Percentiles rank a stretch among this genome's conserved stretches.
phyloP scores from a whole-genome alignment of 2,113 vertebrate species.

The Hiodon alosoides region DNA sequence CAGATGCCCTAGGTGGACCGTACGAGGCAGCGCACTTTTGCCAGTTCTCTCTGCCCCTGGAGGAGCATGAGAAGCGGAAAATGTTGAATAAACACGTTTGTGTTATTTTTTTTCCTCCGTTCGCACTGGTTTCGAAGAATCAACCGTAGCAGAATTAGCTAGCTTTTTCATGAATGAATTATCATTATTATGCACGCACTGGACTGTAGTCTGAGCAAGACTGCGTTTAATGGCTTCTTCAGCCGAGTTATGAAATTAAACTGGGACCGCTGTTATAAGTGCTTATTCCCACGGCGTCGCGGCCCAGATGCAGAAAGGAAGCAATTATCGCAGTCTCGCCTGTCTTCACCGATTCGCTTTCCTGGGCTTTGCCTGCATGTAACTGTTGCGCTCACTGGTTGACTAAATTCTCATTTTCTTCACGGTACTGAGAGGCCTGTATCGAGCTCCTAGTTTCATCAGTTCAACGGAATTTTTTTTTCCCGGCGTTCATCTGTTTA shows the following conservation, averaged over 20 bases:
- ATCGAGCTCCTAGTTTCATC: no score
- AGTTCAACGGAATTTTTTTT: no score
- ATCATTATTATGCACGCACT: background rate
- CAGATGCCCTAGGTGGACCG: no score
- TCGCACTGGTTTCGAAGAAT: background rate
- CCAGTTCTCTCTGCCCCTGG: no score
- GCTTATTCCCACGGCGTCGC: background rate
- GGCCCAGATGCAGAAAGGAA: constrained; percentile 22
- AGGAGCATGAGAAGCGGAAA: no score
- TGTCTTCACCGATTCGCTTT: constrained; percentile 10
- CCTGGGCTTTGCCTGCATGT: constrained; percentile 17
- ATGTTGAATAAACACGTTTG: no score
- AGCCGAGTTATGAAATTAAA: constrained; percentile 4
- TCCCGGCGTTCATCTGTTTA: constrained; percentile 24
- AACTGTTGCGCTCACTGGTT: constrained; percentile 29
- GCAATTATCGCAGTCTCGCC: constrained; percentile 28
- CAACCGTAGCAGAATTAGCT: background rate
- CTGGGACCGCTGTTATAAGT: background rate
- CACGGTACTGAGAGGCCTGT: constrained; percentile 15
- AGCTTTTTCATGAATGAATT: background rate
- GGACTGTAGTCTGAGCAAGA: constrained; percentile 1
- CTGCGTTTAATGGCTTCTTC: constrained; percentile 32
- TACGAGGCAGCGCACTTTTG: no score
- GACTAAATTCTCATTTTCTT: constrained; percentile 35
- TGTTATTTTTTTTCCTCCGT: no score